These are phyloP conservation scores for Xanthorhoe spadicearia DNA, from an alignment of 2,888 invertebrate species.

Conservation along the genomic window DNA sequence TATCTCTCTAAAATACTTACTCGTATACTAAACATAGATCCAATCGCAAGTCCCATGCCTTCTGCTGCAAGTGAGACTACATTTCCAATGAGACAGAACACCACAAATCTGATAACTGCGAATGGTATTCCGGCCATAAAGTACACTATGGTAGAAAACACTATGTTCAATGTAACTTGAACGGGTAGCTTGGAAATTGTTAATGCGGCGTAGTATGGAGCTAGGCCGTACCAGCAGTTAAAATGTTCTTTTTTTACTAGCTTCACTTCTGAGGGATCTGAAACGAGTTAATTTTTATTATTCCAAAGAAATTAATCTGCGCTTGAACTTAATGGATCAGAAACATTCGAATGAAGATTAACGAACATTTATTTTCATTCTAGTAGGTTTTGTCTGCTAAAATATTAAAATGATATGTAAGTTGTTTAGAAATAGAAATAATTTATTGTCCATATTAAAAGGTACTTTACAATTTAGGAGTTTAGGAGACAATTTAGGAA, in stretches of 20 bases:
- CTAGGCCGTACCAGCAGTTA: slow-evolving; percentile 88
- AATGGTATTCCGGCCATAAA: slow-evolving; percentile 89
- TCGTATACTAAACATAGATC: slow-evolving; percentile 87
- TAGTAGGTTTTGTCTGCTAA: too few species aligned
- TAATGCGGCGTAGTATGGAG: slow-evolving; percentile 87
- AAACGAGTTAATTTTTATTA: slow-evolving; percentile 32
- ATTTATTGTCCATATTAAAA: too few species aligned
- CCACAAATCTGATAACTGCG: slow-evolving; percentile 86
- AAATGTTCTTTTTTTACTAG: slow-evolving; percentile 88
- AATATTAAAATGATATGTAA: too few species aligned
- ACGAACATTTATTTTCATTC: too few species aligned
- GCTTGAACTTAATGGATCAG: not conserved
- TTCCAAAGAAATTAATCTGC: not conserved
- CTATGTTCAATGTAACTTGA: slow-evolving; percentile 83
- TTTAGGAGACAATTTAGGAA: too few species aligned
- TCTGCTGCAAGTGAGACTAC: slow-evolving; percentile 90
- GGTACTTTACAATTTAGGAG: too few species aligned
- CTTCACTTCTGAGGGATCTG: slow-evolving; percentile 89
- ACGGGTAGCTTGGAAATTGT: slow-evolving; percentile 86
- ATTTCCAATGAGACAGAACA: slow-evolving; percentile 88
- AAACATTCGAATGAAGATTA: too few species aligned
- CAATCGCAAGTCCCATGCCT: slow-evolving; percentile 91
- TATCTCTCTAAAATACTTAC: slow-evolving; percentile 70
- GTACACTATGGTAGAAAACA: slow-evolving; percentile 86
- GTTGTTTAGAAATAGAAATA: too few species aligned